Conservation (phyloP, 30 jellyfish, hydroid and myxozoan genomes). For the Pelagia noctiluca region DNA sequence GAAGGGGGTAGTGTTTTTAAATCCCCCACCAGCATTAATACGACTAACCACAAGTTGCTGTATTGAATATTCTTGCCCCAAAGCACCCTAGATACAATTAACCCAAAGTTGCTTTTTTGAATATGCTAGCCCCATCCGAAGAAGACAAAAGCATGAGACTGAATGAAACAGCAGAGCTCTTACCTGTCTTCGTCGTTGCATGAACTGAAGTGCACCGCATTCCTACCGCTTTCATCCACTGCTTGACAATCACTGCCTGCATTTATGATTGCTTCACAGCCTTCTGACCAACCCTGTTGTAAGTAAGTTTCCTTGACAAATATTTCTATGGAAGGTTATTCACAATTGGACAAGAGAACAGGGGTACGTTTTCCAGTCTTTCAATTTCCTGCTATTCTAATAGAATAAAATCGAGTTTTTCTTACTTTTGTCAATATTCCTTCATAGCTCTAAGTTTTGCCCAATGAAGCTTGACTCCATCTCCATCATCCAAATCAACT, state of each 20-base stretch:
- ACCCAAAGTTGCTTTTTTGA: not conserved
- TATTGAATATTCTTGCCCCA: not conserved
- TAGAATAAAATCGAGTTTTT: too few species aligned
- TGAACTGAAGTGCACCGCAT: slow-evolving; percentile 52
- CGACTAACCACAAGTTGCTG: not conserved
- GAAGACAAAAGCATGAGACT: not conserved
- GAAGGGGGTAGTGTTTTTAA: too few species aligned
- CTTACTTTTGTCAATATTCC: too few species aligned
- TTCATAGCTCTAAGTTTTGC: too few species aligned
- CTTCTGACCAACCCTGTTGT: slow-evolving; percentile 63
- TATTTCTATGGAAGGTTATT: not conserved
- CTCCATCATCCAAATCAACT: too few species aligned
- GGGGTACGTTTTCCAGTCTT: too few species aligned
- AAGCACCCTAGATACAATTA: not conserved
- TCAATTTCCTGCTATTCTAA: too few species aligned
- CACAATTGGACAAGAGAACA: too few species aligned
- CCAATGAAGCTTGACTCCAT: too few species aligned
- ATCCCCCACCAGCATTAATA: not conserved
- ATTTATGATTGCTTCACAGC: slow-evolving; percentile 34
- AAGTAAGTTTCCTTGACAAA: not conserved
- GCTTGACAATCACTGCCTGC: slow-evolving; percentile 34
- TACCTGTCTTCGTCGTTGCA: slow-evolving; percentile 41
- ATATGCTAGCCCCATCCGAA: not conserved
- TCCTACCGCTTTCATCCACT: slow-evolving; percentile 45
- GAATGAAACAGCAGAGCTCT: not conserved